These are phyloP conservation scores for Oreohelix idahoensis DNA, from an alignment of 1,140 invertebrate species.

Conservation along the genomic window DNA sequence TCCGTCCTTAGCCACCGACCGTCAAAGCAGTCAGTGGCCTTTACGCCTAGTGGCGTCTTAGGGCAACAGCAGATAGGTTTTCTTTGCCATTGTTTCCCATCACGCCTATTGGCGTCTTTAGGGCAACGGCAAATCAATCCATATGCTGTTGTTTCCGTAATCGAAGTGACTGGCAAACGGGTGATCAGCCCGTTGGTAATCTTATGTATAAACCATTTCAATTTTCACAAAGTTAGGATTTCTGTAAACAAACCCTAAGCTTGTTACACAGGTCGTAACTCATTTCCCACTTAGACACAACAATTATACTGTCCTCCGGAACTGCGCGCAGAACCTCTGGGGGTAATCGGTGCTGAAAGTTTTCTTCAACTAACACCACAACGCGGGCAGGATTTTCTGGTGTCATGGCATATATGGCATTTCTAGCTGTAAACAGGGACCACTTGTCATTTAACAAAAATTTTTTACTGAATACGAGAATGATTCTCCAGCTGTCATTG, in stretches of 20 bases:
- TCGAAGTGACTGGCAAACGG: no score
- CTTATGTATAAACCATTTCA: no score
- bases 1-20: no score
- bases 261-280: background rate
- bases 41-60: no score
- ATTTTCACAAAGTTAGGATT: background rate
- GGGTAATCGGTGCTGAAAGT: background rate
- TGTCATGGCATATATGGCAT: background rate
- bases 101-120: no score
- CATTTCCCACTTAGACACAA: background rate
- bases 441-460: conserved; percentile 1
- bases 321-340: background rate
- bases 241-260: background rate
- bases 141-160: no score
- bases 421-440: background rate
- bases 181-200: no score
- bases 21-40: no score
- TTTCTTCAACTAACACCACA: conserved; percentile 13
- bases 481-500: conserved; percentile 5
- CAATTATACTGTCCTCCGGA: background rate
- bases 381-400: conserved; percentile 6
- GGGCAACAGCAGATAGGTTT: no score
- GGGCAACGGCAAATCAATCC: no score
- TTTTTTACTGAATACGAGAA: conserved; percentile 3
- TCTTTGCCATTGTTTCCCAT: no score